Percentiles rank a stretch among this genome's conserved stretches.
Evolutionary conservation across 2,797 vertebrate species (phyloP).

Genomic region (Spea hammondii): DNA sequence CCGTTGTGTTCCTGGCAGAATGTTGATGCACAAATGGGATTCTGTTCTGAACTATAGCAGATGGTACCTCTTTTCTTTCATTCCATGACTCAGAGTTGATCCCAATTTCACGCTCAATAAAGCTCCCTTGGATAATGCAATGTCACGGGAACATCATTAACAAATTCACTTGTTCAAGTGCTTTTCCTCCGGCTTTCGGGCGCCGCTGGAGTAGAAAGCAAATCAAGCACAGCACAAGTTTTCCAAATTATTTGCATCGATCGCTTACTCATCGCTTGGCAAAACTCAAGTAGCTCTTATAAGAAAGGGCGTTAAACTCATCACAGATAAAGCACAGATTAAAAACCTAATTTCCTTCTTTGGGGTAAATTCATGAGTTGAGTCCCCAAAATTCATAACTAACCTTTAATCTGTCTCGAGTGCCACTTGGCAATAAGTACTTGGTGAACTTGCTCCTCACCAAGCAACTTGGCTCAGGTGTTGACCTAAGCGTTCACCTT

Average conservation of each 20-base stretch:
- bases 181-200: not conserved
- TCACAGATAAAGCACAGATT: no score
- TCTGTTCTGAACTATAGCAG: constrained; percentile 12
- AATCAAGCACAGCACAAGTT: not conserved
- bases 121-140: constrained; percentile 49
- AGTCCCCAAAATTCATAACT: no score
- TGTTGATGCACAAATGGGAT: not conserved
- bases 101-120: constrained; percentile 62
- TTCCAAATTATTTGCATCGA: not conserved
- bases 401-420: no score
- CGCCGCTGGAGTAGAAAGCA: not conserved
- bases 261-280: no score
- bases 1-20: not conserved
- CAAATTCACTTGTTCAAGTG: constrained; percentile 5
- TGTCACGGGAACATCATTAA: constrained; percentile 21
- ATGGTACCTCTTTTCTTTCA: constrained; percentile 47
- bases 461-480: no score
- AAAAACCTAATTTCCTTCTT: no score
- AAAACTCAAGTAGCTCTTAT: no score
- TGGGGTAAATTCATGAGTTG: no score
- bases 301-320: no score
- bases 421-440: no score
- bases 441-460: no score
- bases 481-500: no score
- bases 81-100: constrained; percentile 56